A percentile compares a stretch with the other conserved stretches of the same genome.
These are phyloP conservation scores for Philereme transversata DNA, from an alignment of 2,888 invertebrate species.

Conservation along the genomic window DNA sequence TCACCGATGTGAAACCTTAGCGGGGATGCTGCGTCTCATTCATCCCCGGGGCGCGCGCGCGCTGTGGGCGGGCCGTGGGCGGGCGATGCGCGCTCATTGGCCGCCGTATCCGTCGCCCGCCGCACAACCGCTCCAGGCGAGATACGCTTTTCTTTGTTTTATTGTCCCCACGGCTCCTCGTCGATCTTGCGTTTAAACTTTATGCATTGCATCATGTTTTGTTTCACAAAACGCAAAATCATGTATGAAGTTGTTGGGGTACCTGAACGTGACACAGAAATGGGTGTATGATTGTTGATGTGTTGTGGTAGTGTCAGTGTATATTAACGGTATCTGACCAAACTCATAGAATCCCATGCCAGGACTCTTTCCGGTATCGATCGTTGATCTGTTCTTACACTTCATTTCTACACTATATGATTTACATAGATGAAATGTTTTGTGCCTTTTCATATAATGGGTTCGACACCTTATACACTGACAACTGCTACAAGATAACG, in stretches of 20 bases:
- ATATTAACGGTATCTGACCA: conserved; percentile 18
- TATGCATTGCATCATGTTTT: conserved; percentile 83
- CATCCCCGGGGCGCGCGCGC: conserved; percentile 53
- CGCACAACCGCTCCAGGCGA: conserved; percentile 68
- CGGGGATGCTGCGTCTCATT: conserved; percentile 77
- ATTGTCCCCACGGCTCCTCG: conserved; percentile 82
- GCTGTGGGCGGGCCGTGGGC: conserved; percentile 55
- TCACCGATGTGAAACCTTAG: conserved; percentile 78
- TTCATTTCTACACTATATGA: background rate
- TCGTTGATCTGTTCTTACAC: background rate
- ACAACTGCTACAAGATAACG: conserved; percentile 47
- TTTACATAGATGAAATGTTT: background rate
- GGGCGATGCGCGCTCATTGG: conserved; percentile 48
- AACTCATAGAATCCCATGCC: background rate
- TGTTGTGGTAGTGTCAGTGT: conserved; percentile 61
- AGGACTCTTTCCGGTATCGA: too few relatives aligned
- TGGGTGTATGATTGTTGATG: conserved; percentile 53
- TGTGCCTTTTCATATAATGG: background rate
- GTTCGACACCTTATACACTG: conserved; percentile 21
- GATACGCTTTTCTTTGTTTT: conserved; percentile 81
- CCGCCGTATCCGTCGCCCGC: conserved; percentile 45
- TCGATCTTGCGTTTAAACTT: conserved; percentile 83
- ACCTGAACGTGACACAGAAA: conserved; percentile 63
- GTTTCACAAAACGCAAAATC: conserved; percentile 79
- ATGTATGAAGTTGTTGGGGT: conserved; percentile 79